These are phyloP conservation scores for Antennarius striatus DNA, from an alignment of 2,113 vertebrate species.

Conservation along the genomic window DNA sequence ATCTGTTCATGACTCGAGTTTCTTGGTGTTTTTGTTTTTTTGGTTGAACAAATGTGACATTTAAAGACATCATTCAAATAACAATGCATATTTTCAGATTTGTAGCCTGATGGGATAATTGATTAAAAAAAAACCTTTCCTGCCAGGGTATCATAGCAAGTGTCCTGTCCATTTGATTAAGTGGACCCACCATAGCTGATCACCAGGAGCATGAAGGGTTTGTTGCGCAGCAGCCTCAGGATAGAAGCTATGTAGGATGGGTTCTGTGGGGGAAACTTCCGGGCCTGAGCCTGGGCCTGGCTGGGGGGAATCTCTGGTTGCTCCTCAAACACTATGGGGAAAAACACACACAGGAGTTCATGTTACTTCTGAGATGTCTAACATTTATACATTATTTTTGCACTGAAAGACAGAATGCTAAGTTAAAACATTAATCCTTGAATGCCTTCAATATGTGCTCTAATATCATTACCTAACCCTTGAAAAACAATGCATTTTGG, in stretches of 20 bases:
- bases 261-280: constrained; percentile 63
- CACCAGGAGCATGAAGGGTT: constrained; percentile 88
- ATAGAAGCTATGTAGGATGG: constrained; percentile 87
- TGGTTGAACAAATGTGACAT: no score
- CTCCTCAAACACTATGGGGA: constrained; percentile 88
- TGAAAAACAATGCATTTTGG: no score
- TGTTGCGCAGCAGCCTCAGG: constrained; percentile 82
- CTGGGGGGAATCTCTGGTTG: constrained; percentile 86
- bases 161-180: neutral
- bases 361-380: neutral
- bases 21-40: no score
- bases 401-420: no score
- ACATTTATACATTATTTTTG: neutral
- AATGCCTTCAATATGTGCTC: no score
- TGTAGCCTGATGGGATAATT: no score
- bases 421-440: no score
- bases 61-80: no score
- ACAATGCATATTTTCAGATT: no score
- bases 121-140: neutral
- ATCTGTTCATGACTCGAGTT: no score
- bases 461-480: no score
- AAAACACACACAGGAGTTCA: constrained; percentile 29
- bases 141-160: neutral
- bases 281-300: constrained; percentile 85
- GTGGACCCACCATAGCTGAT: constrained; percentile 87